phyloP scores from a whole-genome alignment of 2,113 vertebrate genomes.

The Rousettus leschenaultii region DNA sequence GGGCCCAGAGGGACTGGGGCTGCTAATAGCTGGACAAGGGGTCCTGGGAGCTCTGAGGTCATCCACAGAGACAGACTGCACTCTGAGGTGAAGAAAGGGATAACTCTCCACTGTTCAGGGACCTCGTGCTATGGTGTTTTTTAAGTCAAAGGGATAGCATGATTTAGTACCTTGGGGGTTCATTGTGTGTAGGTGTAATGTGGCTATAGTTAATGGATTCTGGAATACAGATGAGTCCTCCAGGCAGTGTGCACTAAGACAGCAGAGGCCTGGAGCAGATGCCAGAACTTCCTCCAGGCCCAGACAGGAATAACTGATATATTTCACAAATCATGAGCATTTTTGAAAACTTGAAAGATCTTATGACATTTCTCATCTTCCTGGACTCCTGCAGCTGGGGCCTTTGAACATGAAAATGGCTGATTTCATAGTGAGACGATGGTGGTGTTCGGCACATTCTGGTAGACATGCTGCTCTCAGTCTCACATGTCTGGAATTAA shows the following conservation, averaged over 20 bases:
- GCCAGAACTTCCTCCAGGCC: not conserved
- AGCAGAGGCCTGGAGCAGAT: not conserved
- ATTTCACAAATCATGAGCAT: not conserved
- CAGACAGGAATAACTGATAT: not conserved
- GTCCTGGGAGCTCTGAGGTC: not conserved
- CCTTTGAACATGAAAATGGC: not conserved
- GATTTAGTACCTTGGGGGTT: not conserved
- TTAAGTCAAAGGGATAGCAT: not conserved
- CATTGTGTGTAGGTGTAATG: not conserved
- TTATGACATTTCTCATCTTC: not conserved
- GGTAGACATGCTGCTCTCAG: not conserved
- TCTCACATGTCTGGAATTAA: not conserved
- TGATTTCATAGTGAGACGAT: not conserved
- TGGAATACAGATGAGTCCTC: not conserved
- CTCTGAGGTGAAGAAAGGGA: not conserved
- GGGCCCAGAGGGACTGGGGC: not conserved
- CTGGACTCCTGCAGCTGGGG: not conserved
- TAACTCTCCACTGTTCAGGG: not conserved
- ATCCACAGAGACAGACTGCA: not conserved
- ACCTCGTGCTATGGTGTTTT: not conserved
- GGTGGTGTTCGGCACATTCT: not conserved
- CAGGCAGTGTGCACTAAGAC: not conserved
- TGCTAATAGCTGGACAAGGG: not conserved
- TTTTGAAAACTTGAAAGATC: not conserved
- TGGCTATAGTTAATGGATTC: not conserved